These are phyloP conservation scores for Camponotus pennsylvanicus DNA, from an alignment of 1,140 invertebrate genomes.

Conservation along the genomic window DNA sequence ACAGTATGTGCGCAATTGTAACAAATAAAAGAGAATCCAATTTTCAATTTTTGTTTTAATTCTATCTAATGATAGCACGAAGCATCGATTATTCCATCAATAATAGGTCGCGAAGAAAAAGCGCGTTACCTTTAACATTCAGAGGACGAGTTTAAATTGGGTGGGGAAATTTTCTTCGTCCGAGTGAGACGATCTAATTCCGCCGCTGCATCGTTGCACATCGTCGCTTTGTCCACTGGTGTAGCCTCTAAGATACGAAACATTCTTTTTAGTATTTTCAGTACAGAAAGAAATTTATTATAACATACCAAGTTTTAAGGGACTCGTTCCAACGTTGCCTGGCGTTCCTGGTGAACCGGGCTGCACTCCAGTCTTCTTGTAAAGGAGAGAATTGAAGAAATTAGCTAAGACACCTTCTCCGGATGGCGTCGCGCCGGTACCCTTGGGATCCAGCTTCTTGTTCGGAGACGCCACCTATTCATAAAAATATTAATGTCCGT, in stretches of 20 bases:
- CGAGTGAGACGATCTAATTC: conserved; percentile 95
- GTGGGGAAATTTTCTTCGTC: conserved; percentile 88
- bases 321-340: conserved; percentile 80
- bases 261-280: background rate
- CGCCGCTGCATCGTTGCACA: conserved; percentile 96
- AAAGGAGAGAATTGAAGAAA: conserved; percentile 99
- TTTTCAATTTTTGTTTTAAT: background rate
- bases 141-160: conserved; percentile 81
- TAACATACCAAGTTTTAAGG: conserved; percentile 80
- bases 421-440: conserved; percentile 88
- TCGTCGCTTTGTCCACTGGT: conserved; percentile 88
- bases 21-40: background rate
- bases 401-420: conserved; percentile 98
- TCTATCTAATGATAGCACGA: conserved; percentile 2
- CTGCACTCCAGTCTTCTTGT: conserved; percentile 93
- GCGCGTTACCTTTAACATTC: conserved; percentile 76
- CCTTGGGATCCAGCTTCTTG: conserved; percentile 84
- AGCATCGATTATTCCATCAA: conserved; percentile 1
- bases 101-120: conserved; percentile 61
- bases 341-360: conserved; percentile 86
- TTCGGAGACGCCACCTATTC: conserved; percentile 84
- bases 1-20: background rate
- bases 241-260: conserved; percentile 82
- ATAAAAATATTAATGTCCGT: conserved; percentile 65
- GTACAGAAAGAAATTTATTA: background rate